A percentile compares a stretch with the other conserved stretches of the same genome.
phyloP scores from a whole-genome alignment of 1,140 invertebrate species.

The Drosophila setifemur region DNA sequence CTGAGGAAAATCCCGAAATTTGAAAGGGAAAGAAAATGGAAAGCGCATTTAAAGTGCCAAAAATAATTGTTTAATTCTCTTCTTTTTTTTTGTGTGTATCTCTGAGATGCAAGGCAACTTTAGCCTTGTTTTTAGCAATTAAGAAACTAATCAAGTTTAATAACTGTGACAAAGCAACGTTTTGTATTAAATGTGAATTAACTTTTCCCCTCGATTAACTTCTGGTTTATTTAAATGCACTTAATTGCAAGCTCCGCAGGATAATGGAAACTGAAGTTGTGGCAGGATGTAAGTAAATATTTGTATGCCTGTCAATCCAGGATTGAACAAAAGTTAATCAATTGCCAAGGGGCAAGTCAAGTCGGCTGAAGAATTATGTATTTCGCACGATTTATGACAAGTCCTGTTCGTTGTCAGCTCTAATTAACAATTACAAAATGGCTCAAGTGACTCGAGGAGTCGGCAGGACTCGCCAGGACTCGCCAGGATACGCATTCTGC shows the following conservation, averaged over 20 bases:
- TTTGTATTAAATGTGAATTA: background rate
- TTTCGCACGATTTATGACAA: conserved; percentile 12
- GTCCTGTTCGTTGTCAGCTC: conserved; percentile 15
- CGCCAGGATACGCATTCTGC: no score
- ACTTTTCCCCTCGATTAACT: background rate
- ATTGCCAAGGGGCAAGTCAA: no score
- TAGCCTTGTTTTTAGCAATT: background rate
- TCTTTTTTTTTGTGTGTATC: no score
- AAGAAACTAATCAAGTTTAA: background rate
- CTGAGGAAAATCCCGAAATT: background rate
- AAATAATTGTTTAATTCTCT: conserved; percentile 19
- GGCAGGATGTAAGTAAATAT: no score
- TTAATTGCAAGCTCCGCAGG: no score
- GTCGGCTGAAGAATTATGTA: conserved; percentile 15
- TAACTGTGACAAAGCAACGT: background rate
- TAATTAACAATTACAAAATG: conserved; percentile 38
- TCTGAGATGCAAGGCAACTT: background rate
- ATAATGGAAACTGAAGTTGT: no score
- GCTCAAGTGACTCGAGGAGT: conserved; percentile 21
- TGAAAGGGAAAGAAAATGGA: background rate
- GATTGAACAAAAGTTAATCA: conserved; percentile 16
- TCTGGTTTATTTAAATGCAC: no score
- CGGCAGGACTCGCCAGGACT: background rate
- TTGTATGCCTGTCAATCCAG: conserved; percentile 6
- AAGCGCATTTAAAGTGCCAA: conserved; percentile 50